Evolutionary conservation across 2,113 vertebrate species (phyloP).

Genomic region (Antechinus stuartii): DNA sequence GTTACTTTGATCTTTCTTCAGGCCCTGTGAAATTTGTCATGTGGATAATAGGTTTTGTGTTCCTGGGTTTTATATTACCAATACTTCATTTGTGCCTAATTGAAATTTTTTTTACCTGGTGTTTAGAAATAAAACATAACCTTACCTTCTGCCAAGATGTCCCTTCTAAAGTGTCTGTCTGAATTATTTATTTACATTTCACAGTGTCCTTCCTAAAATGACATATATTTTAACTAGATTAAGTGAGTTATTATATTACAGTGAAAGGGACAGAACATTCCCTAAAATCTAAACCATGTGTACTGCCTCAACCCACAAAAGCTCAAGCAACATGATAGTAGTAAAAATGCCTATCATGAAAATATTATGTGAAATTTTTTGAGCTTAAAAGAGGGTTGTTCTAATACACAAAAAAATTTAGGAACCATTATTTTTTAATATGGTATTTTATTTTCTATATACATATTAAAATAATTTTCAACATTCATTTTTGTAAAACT

Average conservation of each 20-base stretch:
- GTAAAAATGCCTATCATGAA: neutral
- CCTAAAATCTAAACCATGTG: neutral
- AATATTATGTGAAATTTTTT: neutral
- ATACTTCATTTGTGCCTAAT: neutral
- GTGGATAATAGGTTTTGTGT: neutral
- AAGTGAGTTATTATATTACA: neutral
- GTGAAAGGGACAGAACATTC: neutral
- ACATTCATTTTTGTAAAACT: too few species aligned
- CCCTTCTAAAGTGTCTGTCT: neutral
- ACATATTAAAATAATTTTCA: too few species aligned
- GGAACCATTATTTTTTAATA: neutral
- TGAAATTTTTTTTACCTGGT: neutral
- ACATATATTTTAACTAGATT: neutral
- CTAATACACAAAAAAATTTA: neutral
- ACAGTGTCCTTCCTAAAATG: neutral
- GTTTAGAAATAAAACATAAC: neutral
- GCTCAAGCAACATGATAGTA: neutral
- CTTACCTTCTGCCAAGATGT: neutral
- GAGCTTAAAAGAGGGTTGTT: neutral
- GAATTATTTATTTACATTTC: neutral
- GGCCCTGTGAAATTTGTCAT: neutral
- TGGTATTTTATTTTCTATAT: too few species aligned
- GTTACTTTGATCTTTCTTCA: neutral
- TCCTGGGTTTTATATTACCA: neutral
- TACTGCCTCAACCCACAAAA: neutral